Evolutionary conservation across 1,140 invertebrate genomes (phyloP).

Genomic region (Drosophila eugracilis): DNA sequence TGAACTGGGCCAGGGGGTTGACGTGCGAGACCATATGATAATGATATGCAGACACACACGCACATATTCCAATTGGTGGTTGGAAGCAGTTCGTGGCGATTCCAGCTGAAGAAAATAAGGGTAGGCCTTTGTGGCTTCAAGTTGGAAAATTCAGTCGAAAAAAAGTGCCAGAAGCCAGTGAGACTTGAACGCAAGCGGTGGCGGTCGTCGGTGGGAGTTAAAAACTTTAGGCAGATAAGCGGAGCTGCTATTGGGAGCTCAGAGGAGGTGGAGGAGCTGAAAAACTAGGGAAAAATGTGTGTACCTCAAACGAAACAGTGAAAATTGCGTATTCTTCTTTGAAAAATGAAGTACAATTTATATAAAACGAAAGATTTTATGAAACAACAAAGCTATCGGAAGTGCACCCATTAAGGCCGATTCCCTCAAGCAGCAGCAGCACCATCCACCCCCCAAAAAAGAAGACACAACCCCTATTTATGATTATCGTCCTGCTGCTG

Average conservation of each 20-base stretch:
- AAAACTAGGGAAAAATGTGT: constrained; percentile 32
- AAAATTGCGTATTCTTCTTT: constrained; percentile 8
- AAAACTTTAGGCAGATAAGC: constrained; percentile 33
- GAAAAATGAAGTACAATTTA: neutral
- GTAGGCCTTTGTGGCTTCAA: constrained; percentile 67
- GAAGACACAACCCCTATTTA: constrained; percentile 59
- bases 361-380: neutral
- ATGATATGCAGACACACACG: constrained; percentile 60
- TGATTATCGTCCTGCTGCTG: constrained; percentile 84
- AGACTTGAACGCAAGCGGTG: constrained; percentile 57
- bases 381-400: constrained; percentile 9
- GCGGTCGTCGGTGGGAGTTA: constrained; percentile 31
- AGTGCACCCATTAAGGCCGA: constrained; percentile 12
- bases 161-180: constrained; percentile 38
- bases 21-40: constrained; percentile 68
- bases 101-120: constrained; percentile 53
- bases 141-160: constrained; percentile 60
- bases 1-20: constrained; percentile 42
- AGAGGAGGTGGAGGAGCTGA: constrained; percentile 32
- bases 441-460: neutral
- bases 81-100: constrained; percentile 32
- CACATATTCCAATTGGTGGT: constrained; percentile 72
- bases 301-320: constrained; percentile 22
- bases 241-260: constrained; percentile 37
- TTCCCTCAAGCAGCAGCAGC: neutral